A percentile compares a stretch with the other conserved stretches of the same genome.
These are phyloP conservation scores for Lepidocolaptes lacrymiger DNA, from an alignment of 2,797 vertebrate species.

Conservation along the genomic window DNA sequence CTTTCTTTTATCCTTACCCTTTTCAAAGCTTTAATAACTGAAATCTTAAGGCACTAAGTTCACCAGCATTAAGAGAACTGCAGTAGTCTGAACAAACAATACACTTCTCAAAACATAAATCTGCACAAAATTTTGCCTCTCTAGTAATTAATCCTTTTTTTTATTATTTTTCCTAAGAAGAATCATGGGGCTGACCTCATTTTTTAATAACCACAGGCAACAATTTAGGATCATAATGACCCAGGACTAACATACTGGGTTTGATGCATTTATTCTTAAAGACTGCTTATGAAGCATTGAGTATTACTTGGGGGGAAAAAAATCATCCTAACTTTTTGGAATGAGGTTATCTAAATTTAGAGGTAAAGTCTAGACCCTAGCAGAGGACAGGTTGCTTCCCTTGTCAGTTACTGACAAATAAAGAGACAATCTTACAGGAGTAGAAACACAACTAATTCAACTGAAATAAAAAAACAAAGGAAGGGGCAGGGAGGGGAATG, in stretches of 20 bases:
- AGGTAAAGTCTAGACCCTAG: background rate
- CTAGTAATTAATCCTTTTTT: background rate
- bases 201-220: background rate
- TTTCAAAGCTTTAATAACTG: background rate
- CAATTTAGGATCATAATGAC: background rate
- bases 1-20: background rate
- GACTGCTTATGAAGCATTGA: background rate
- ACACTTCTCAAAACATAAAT: background rate
- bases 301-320: background rate
- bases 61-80: conserved; percentile 31
- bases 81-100: background rate
- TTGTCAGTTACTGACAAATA: background rate
- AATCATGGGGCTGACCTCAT: background rate
- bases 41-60: conserved; percentile 39
- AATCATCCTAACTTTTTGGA: background rate
- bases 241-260: background rate
- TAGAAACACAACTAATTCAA: background rate
- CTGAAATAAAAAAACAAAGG: background rate
- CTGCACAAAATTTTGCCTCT: background rate
- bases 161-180: background rate
- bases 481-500: accelerated
- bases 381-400: background rate
- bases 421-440: background rate
- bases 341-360: background rate
- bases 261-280: background rate